phyloP scores from a whole-genome alignment of 2,797 vertebrate species.

The Apogon talboti region DNA sequence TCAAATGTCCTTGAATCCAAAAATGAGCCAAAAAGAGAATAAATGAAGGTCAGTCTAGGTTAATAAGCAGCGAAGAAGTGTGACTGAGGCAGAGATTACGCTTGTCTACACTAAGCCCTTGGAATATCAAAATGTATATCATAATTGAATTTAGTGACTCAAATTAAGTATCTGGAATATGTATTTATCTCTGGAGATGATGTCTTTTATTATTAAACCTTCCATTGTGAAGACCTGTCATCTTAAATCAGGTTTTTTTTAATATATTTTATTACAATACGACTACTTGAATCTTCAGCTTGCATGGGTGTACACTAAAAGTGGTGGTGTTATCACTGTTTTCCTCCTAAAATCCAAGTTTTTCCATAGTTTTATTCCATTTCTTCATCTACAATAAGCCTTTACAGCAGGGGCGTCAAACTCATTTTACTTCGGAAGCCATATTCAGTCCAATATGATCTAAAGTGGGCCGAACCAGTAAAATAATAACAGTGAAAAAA shows the following conservation, averaged over 20 bases:
- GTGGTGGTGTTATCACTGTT: constrained; percentile 33
- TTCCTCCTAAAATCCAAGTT: constrained; percentile 28
- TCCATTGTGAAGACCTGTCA: constrained; percentile 42
- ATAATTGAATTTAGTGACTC: constrained; percentile 16
- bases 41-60: constrained; percentile 35
- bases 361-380: constrained; percentile 6
- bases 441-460: no score
- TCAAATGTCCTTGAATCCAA: constrained; percentile 39
- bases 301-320: constrained; percentile 24
- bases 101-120: constrained; percentile 33
- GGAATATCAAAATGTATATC: constrained; percentile 7
- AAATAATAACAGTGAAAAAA: no score
- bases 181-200: constrained; percentile 48
- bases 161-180: constrained; percentile 47
- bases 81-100: constrained; percentile 28
- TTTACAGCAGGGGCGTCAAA: no score
- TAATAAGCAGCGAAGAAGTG: constrained; percentile 37
- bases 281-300: neutral
- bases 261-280: no score
- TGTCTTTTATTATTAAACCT: constrained; percentile 54
- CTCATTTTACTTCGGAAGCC: no score
- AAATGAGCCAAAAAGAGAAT: constrained; percentile 18
- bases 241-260: constrained; percentile 23
- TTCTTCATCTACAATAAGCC: neutral
- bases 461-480: no score